Conservation (phyloP, 2,797 vertebrate species). For the Chelon auratus region DNA sequence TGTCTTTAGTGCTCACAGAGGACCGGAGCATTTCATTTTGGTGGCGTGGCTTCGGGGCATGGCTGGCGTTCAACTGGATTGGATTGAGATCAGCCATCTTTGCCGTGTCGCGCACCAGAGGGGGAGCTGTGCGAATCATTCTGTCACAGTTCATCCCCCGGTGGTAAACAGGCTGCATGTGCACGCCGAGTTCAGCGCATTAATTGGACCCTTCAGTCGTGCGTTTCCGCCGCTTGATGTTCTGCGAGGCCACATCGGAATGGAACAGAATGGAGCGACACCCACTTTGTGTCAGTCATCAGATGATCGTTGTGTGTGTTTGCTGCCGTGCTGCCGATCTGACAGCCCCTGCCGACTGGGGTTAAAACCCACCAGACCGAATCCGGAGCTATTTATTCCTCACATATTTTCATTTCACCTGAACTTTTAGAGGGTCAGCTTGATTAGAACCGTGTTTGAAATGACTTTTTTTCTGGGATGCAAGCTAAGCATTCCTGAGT, state of each 20-base stretch:
- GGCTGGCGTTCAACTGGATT: conserved; percentile 58
- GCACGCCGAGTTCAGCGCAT: conserved; percentile 4
- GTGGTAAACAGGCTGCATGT: conserved; percentile 28
- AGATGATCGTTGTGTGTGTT: conserved; percentile 21
- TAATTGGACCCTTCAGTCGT: conserved; percentile 26
- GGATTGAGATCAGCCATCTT: conserved; percentile 61
- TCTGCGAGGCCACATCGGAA: not conserved
- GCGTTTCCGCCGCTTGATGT: conserved; percentile 4
- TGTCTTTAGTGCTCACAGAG: conserved; percentile 43
- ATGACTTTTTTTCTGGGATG: conserved; percentile 6
- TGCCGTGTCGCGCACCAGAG: conserved; percentile 43
- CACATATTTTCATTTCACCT: conserved; percentile 38
- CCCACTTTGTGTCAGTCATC: conserved; percentile 14
- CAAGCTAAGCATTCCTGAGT: conserved; percentile 20
- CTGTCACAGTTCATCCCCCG: conserved; percentile 34
- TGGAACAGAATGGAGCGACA: not conserved
- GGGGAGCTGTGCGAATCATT: conserved; percentile 47
- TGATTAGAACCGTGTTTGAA: conserved; percentile 40
- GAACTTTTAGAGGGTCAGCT: conserved; percentile 35
- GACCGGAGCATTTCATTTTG: conserved; percentile 55
- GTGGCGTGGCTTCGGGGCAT: conserved; percentile 52
- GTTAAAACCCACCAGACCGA: conserved; percentile 24
- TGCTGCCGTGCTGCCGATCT: conserved; percentile 12
- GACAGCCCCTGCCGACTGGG: conserved; percentile 1
- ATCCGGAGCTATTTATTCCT: conserved; percentile 29